Conservation (phyloP, 2,888 invertebrate genomes). For the Campopleginae sp. region DNA sequence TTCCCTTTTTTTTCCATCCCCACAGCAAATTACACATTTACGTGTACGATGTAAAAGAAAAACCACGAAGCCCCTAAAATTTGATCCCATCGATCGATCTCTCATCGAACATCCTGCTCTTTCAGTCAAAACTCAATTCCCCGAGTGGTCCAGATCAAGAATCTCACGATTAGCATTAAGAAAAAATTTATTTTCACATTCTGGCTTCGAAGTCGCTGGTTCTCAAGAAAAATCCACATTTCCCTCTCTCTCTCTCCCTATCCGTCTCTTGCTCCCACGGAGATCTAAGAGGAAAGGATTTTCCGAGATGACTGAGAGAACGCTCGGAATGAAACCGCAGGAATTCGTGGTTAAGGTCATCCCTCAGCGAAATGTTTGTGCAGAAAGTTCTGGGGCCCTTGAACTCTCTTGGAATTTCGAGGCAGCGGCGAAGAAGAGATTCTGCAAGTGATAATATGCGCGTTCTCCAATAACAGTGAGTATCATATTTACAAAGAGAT, state of each 20-base stretch:
- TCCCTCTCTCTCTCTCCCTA: not conserved
- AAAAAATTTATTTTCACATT: not conserved
- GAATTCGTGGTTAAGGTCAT: slow-evolving; percentile 56
- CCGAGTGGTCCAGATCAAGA: not conserved
- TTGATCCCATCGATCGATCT: not conserved
- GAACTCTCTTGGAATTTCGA: not conserved
- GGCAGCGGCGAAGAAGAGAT: slow-evolving; percentile 34
- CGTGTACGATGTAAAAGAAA: not conserved
- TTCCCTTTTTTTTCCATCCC: slow-evolving; percentile 19
- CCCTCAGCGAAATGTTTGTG: slow-evolving; percentile 56
- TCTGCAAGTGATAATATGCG: slow-evolving; percentile 44
- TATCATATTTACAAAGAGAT: slow-evolving; percentile 36
- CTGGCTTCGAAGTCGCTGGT: not conserved
- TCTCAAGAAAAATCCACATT: not conserved
- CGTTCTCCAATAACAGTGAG: slow-evolving; percentile 36
- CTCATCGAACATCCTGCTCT: not conserved
- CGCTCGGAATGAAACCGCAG: slow-evolving; percentile 65
- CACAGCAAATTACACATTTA: not conserved
- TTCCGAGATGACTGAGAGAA: slow-evolving; percentile 76
- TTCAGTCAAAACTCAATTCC: not conserved
- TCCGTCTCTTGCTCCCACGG: slow-evolving; percentile 40
- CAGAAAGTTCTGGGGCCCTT: slow-evolving; percentile 74
- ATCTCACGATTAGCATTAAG: not conserved
- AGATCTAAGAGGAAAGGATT: slow-evolving; percentile 70
- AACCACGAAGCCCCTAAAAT: not conserved